Evolutionary conservation across 2,888 invertebrate genomes (phyloP).

Genomic region (Yponomeuta evonymella): DNA sequence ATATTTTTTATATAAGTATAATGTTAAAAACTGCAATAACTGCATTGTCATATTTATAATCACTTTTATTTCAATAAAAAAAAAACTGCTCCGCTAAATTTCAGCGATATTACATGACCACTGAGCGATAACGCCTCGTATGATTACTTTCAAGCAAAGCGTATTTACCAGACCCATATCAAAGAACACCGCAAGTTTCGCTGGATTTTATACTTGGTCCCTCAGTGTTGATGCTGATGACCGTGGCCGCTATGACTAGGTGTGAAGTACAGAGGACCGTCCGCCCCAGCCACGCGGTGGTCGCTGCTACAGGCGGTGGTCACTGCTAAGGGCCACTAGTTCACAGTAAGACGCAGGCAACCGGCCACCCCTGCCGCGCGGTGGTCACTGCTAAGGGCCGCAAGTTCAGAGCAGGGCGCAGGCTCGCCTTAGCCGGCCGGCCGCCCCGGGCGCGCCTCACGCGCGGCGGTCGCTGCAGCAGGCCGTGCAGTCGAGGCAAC

Average conservation of each 20-base stretch:
- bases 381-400: background rate
- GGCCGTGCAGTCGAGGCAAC: constrained; percentile 75
- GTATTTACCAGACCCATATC: too few relatives aligned
- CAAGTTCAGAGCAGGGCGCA: too few relatives aligned
- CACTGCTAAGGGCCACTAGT: background rate
- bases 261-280: too few relatives aligned
- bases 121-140: background rate
- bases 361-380: background rate
- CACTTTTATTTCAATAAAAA: background rate
- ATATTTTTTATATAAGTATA: background rate
- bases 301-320: background rate
- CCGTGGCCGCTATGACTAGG: too few relatives aligned
- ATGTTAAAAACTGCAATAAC: background rate
- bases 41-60: background rate
- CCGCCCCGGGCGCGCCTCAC: constrained; percentile 22
- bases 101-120: background rate
- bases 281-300: background rate
- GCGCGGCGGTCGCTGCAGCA: constrained; percentile 63
- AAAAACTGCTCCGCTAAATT: background rate
- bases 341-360: background rate
- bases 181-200: too few relatives aligned
- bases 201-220: too few relatives aligned
- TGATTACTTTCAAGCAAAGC: too few relatives aligned
- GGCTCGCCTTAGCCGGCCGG: too few relatives aligned
- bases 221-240: too few relatives aligned